These are phyloP conservation scores for Dufourea novaeangliae DNA, from an alignment of 1,140 invertebrate genomes.

Conservation along the genomic window DNA sequence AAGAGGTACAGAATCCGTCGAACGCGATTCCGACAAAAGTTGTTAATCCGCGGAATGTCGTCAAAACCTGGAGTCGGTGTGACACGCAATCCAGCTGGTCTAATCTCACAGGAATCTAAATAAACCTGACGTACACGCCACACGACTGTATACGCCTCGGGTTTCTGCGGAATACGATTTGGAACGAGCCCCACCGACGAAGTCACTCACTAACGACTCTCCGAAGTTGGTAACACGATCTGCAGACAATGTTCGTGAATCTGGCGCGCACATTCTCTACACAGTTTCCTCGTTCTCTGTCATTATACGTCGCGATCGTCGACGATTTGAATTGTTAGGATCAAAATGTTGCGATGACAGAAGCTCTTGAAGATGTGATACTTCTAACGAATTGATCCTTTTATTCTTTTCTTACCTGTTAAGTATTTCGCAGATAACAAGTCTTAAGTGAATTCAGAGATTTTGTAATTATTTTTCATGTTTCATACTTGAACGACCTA, in stretches of 20 bases:
- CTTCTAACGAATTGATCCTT: too few species aligned
- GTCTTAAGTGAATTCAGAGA: too few species aligned
- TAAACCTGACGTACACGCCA: not conserved
- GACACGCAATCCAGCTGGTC: not conserved
- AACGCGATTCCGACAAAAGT: not conserved
- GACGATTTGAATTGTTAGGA: not conserved
- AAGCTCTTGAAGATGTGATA: too few species aligned
- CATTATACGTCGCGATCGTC: slow-evolving; percentile 3
- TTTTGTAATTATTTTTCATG: too few species aligned
- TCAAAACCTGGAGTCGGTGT: not conserved
- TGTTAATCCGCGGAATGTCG: not conserved
- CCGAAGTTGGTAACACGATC: slow-evolving; percentile 42
- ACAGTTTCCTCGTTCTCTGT: not conserved
- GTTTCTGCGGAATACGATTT: slow-evolving; percentile 18
- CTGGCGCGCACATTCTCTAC: not conserved
- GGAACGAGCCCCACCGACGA: not conserved
- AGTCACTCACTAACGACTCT: slow-evolving; percentile 47
- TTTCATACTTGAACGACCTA: too few species aligned
- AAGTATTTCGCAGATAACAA: too few species aligned
- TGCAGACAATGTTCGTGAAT: slow-evolving; percentile 9
- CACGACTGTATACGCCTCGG: slow-evolving; percentile 10
- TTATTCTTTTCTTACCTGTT: too few species aligned
- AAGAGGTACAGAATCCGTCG: not conserved
- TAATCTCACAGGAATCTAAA: not conserved
- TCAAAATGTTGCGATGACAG: not conserved